Conservation (phyloP, 2,797 vertebrate species). For the Staurois parvus region DNA sequence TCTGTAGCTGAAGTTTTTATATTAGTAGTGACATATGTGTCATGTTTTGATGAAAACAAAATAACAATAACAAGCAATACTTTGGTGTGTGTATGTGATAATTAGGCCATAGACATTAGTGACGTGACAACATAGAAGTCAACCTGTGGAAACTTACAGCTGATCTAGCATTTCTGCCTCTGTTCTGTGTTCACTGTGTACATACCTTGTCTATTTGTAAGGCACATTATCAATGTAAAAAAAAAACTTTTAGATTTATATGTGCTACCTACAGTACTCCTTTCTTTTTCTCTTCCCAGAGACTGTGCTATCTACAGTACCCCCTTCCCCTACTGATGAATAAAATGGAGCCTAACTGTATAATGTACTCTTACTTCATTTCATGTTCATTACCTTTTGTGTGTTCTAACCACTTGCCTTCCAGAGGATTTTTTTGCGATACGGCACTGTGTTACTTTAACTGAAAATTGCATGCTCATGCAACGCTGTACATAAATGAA, state of each 20-base stretch:
- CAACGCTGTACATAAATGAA: too few relatives aligned
- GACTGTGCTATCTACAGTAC: too few relatives aligned
- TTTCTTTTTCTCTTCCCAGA: too few relatives aligned
- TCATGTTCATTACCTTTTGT: background rate
- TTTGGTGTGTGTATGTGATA: constrained; percentile 27
- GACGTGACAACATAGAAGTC: background rate
- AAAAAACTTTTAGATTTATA: background rate
- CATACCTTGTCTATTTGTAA: background rate
- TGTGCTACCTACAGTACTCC: too few relatives aligned
- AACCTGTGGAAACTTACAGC: background rate
- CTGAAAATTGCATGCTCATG: too few relatives aligned
- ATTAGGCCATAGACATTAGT: constrained; percentile 10
- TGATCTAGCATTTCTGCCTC: background rate
- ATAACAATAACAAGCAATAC: constrained; percentile 2
- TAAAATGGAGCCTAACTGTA: background rate
- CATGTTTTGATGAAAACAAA: constrained; percentile 19
- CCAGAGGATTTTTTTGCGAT: too few relatives aligned
- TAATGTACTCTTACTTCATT: background rate
- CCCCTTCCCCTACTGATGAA: too few relatives aligned
- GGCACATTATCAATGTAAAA: background rate
- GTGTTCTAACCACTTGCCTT: too few relatives aligned
- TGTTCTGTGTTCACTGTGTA: background rate
- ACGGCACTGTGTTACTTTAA: too few relatives aligned
- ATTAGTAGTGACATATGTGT: constrained; percentile 19
- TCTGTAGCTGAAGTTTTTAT: background rate